Evolutionary conservation across 1,140 invertebrate genomes (phyloP), one percentile per base, ranked within the genome.

Genomic region (Lerema accius): DNA sequence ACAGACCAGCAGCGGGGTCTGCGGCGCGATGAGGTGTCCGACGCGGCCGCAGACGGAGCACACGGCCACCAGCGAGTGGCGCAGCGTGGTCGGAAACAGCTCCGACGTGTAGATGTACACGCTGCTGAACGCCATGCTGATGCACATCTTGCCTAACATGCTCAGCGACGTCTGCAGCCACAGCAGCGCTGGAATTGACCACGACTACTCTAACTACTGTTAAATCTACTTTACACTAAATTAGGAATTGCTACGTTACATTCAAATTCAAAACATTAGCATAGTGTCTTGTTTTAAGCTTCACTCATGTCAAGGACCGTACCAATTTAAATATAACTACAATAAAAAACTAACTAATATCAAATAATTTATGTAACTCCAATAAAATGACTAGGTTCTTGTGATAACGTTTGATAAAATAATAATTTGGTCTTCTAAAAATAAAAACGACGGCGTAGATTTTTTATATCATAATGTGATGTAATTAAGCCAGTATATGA

Each of bases 41-140:
- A 95, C 86, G 19, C 95, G 88, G 15, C 94, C 95, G 43, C 92
- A 80, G 92, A 95, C 94, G n/a, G 94, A 95, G 78, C 94, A 95
- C 43, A 92, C 76, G 0, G 93, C 92, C 4, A 95, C 80, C 35
- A 94, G 71, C 14, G 92, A 91, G 61, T 94, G 93, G 0, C 94
- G 89, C n/a, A 94, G 82, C 53, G 91, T 92, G 1, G 95, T 95
- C 0, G 95, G 95, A 73, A 94, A 95, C 78, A 95, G 89, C 85
- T 95, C 95, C 0, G 94, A 92, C 0, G 94, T 95, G 70, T 94
- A 94, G 53, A 95, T 92, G 76, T 95, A 95, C 23, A 94, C 88
- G 45, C 92, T 92, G 59, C 92, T 92, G 70, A 94, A 94, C 0
- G 92, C 90, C 79, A 93, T 92, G 10, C 93, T 93, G 65, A 94